A percentile compares a stretch with the other conserved stretches of the same genome.
phyloP scores from a whole-genome alignment of 2,113 vertebrate genomes.

The Etia nguti region DNA sequence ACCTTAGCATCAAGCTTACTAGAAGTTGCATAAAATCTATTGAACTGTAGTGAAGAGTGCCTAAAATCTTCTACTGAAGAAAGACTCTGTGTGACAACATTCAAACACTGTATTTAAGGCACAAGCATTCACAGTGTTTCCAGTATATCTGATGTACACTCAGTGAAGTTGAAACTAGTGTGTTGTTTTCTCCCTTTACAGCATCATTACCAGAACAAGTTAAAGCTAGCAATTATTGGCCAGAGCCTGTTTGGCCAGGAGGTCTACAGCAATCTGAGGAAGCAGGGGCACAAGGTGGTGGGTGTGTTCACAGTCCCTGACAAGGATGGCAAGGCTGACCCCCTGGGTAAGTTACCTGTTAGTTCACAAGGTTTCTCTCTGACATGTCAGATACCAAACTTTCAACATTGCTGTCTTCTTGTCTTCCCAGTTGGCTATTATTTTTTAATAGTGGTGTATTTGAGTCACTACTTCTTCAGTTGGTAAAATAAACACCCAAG shows the following conservation, averaged over 20 bases:
- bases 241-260: constrained; percentile 98
- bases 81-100: too few relatives aligned
- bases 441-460: background rate
- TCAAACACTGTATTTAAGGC: background rate
- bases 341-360: constrained; percentile 81
- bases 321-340: constrained; percentile 93
- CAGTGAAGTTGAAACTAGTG: background rate
- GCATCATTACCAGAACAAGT: constrained; percentile 84
- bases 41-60: background rate
- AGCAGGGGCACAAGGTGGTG: constrained; percentile 90
- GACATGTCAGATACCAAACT: background rate
- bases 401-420: background rate
- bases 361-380: background rate
- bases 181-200: constrained; percentile 40
- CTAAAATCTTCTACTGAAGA: background rate
- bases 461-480: background rate
- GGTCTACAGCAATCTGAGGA: constrained; percentile 87
- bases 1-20: background rate
- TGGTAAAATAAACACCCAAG: background rate
- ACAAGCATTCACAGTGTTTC: background rate
- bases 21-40: background rate
- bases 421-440: background rate
- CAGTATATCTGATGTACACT: background rate
- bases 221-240: constrained; percentile 92
- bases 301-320: constrained; percentile 97